Percentiles rank a stretch among this genome's conserved stretches.
These are phyloP conservation scores for Tridacna crocea DNA, from an alignment of 2,888 invertebrate genomes.

Conservation along the genomic window DNA sequence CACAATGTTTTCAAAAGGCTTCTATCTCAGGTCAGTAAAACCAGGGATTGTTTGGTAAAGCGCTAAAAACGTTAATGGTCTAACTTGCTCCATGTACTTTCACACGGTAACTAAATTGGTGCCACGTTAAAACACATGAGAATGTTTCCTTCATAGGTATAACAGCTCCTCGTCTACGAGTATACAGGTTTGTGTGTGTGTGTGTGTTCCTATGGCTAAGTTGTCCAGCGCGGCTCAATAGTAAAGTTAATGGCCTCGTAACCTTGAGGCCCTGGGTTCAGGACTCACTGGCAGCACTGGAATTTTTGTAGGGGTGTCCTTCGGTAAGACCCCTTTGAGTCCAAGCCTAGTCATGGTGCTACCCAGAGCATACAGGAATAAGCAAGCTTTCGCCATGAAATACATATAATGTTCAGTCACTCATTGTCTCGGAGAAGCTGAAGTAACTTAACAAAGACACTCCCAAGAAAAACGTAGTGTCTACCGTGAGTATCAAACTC, in stretches of 20 bases:
- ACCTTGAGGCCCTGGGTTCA: too few relatives aligned
- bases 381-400: background rate
- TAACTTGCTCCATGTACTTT: background rate
- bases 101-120: constrained; percentile 16
- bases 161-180: too few relatives aligned
- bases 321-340: background rate
- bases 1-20: background rate
- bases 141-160: too few relatives aligned
- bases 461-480: too few relatives aligned
- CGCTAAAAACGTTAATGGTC: background rate
- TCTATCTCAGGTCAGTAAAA: background rate
- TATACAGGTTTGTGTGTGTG: too few relatives aligned
- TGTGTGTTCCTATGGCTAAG: too few relatives aligned
- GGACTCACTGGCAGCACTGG: too few relatives aligned
- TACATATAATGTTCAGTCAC: background rate
- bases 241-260: too few relatives aligned
- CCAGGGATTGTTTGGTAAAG: background rate
- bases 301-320: background rate
- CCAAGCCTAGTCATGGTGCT: background rate
- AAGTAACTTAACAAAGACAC: too few relatives aligned
- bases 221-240: too few relatives aligned
- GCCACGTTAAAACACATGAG: background rate
- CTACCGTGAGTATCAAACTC: too few relatives aligned
- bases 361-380: background rate
- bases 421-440: background rate